A percentile compares a stretch with the other conserved stretches of the same genome.
These are phyloP conservation scores for Acleris sparsana DNA, from an alignment of 2,888 invertebrate genomes.

Conservation along the genomic window DNA sequence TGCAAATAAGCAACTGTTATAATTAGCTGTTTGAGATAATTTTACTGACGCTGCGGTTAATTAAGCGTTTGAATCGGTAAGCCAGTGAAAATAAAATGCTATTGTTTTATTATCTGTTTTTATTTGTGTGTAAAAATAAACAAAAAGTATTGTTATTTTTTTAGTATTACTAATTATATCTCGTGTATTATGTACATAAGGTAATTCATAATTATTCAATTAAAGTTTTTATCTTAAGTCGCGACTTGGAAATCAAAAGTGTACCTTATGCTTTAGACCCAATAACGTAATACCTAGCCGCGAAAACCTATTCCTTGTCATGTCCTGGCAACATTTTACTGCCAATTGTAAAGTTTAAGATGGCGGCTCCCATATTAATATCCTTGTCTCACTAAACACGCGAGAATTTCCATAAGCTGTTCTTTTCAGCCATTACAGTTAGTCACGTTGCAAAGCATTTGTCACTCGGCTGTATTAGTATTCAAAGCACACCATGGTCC, in stretches of 20 bases:
- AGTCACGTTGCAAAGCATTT: conserved; percentile 21
- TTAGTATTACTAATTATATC: too few relatives aligned
- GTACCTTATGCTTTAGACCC: too few relatives aligned
- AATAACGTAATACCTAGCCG: too few relatives aligned
- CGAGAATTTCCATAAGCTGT: conserved; percentile 23
- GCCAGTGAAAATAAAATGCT: background rate
- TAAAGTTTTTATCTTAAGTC: too few relatives aligned
- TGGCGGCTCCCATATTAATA: too few relatives aligned
- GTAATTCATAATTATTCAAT: too few relatives aligned
- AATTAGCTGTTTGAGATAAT: conserved; percentile 26
- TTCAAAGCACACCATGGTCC: conserved; percentile 24
- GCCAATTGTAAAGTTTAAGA: too few relatives aligned
- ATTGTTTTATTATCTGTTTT: background rate
- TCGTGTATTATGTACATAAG: too few relatives aligned
- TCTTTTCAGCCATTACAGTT: conserved; percentile 27
- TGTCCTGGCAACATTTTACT: too few relatives aligned
- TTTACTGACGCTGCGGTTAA: conserved; percentile 11
- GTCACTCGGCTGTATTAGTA: conserved; percentile 19
- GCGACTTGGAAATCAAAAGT: too few relatives aligned
- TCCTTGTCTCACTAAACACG: conserved; percentile 1
- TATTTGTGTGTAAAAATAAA: background rate
- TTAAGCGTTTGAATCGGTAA: conserved; percentile 15
- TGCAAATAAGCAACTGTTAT: conserved; percentile 25
- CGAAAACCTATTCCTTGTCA: too few relatives aligned
- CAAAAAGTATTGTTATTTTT: too few relatives aligned